Evolutionary conservation across 2,113 vertebrate species (phyloP), one percentile per base, ranked within the genome.

Genomic region (Cyprinodon brontotheroides): DNA sequence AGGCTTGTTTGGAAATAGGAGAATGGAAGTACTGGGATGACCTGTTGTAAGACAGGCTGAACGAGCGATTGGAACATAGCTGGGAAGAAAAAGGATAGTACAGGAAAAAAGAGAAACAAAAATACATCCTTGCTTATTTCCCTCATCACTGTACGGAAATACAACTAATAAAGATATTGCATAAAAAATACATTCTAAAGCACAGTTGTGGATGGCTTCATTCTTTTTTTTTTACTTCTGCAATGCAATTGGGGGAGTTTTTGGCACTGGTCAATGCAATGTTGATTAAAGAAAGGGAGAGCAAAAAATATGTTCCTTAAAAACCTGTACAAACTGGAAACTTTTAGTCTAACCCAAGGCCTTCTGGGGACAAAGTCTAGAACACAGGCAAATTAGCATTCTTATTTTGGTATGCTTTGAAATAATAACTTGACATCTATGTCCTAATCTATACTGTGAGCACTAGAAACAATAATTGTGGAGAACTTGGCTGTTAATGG

Each of bases 1-100:
- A 38, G 79, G 71, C 82, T 63, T 62, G 70, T 65, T 78, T 74
- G 83, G 79, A 80, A 77, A 67, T 11, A 69, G 61, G 64, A 82
- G 72, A 81, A 78, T 77, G 64, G 68, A 53, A 81, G 72, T 11
- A 59, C 70, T 67, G 72, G 13, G 70, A 39, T 65, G 77, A 75
- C 38, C 50, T 66, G 63, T 73, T 60, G 72, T 82, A 79, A 72
- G 60, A 37, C 17, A 17, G 15, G 29, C 29, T 47, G 13, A 47
- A 72, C 20, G 20, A 43, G 13, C 20, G 53, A 70, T 68, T 36
- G 3, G 14, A 15, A 41, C 8, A 14, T 22, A 65, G 59, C 63
- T 61, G 80, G 65, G 64, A 57, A 78, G 65, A 77, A 17, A 47
- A 14, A 20, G 37, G 73, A 47, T 50, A 50, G 29, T 14, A 14